These are phyloP conservation scores for Alligator mississippiensis DNA, from an alignment of 2,113 vertebrate genomes.

Conservation along the genomic window DNA sequence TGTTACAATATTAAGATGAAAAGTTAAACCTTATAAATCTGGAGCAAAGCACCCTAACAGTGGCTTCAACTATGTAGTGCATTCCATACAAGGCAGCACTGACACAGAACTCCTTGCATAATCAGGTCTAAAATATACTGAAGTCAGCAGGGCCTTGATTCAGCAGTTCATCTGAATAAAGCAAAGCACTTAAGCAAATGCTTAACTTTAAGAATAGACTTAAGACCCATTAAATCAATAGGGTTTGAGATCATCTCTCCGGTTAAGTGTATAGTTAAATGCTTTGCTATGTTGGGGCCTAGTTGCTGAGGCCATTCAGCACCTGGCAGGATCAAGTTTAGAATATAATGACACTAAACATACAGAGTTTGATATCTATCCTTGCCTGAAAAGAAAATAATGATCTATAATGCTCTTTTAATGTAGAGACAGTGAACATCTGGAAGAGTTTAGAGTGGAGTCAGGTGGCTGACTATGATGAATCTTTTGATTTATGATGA, in stretches of 20 bases:
- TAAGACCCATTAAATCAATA: not conserved
- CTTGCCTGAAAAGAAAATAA: conserved; percentile 8
- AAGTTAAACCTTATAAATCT: not conserved
- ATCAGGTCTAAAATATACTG: not conserved
- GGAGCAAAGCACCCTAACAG: not conserved
- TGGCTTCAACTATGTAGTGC: not conserved
- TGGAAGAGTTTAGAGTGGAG: conserved; percentile 47
- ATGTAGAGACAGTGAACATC: conserved; percentile 46
- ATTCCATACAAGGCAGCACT: not conserved
- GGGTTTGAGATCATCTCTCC: not conserved
- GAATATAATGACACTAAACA: not conserved
- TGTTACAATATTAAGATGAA: not conserved
- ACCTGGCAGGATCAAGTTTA: not conserved
- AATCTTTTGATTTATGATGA: conserved; percentile 64
- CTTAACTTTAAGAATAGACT: not conserved
- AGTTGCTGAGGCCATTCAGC: not conserved
- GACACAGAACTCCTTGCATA: not conserved
- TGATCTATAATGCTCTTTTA: conserved; percentile 39
- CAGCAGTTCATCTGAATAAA: not conserved
- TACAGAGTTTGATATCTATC: not conserved
- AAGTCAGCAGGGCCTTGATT: not conserved
- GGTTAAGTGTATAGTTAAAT: not conserved
- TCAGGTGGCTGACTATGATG: conserved; percentile 36
- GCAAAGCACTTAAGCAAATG: not conserved
- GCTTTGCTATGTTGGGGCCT: not conserved